Conservation (phyloP, 2,113 vertebrate species). For the Petromus typicus region DNA sequence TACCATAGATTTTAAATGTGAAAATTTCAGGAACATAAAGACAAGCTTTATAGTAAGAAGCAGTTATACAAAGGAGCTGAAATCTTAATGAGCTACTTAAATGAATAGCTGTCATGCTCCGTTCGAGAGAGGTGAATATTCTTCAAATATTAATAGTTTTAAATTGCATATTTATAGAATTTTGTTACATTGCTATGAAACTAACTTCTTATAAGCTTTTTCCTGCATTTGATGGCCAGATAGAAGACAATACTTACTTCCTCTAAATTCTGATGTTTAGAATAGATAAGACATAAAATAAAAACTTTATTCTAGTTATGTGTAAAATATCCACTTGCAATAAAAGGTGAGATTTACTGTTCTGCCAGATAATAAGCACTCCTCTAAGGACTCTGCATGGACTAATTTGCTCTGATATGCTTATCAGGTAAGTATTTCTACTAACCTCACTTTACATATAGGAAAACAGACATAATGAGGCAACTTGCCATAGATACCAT, state of each 20-base stretch:
- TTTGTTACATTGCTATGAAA: conserved; percentile 9
- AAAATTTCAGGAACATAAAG: conserved; percentile 22
- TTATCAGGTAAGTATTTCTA: not conserved
- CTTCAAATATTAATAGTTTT: not conserved
- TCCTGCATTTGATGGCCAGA: not conserved
- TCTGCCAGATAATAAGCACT: not conserved
- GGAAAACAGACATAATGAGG: not conserved
- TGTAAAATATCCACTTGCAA: not conserved
- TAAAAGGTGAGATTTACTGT: not conserved
- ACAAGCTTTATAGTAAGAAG: not conserved
- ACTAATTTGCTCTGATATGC: not conserved
- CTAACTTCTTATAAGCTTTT: not conserved
- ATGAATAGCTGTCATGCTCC: not conserved
- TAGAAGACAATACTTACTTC: too few species aligned
- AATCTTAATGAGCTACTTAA: conserved; percentile 20
- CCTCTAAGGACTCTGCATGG: not conserved
- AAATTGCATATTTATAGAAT: not conserved
- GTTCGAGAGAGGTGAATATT: not conserved
- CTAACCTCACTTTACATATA: not conserved
- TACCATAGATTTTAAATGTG: not conserved
- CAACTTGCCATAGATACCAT: not conserved
- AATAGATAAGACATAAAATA: too few species aligned
- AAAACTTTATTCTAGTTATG: not conserved
- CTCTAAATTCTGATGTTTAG: too few species aligned
- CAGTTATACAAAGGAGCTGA: not conserved